A percentile compares a stretch with the other conserved stretches of the same genome.
These are phyloP conservation scores for Orchestia grillus DNA, from an alignment of 1,140 invertebrate species.

Conservation along the genomic window DNA sequence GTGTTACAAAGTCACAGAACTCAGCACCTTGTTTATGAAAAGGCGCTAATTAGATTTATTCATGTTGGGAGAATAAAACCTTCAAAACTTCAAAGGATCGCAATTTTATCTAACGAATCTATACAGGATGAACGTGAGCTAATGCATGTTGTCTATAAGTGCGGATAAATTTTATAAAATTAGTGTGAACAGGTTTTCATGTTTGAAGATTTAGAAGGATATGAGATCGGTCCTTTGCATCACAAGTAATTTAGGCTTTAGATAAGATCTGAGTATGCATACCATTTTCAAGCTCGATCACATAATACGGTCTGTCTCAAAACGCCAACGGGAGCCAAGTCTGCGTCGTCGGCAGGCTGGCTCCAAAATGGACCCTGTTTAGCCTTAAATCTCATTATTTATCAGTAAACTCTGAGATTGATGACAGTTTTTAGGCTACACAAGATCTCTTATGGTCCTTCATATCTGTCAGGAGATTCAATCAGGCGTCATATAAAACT, in stretches of 20 bases:
- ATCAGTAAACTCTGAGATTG: background rate
- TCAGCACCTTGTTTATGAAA: background rate
- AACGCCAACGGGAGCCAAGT: background rate
- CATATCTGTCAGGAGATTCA: constrained; percentile 7
- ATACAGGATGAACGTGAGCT: background rate
- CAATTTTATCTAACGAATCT: background rate
- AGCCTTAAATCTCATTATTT: background rate
- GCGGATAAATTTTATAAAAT: background rate
- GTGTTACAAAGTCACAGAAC: background rate
- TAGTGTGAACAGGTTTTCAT: background rate
- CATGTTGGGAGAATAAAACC: background rate
- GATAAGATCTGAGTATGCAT: background rate
- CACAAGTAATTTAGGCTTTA: background rate
- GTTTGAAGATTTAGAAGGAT: background rate
- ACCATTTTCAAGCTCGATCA: background rate
- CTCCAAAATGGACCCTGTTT: background rate
- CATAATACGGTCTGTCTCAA: background rate
- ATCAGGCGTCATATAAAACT: background rate
- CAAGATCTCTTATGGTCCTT: background rate
- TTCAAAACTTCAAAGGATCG: background rate
- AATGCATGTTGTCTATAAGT: background rate
- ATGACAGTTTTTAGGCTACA: background rate
- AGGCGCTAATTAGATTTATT: background rate
- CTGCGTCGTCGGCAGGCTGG: background rate
- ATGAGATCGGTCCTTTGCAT: background rate